phyloP scores from a whole-genome alignment of 1,140 invertebrate genomes.

The Daktulosphaira vitifoliae region DNA sequence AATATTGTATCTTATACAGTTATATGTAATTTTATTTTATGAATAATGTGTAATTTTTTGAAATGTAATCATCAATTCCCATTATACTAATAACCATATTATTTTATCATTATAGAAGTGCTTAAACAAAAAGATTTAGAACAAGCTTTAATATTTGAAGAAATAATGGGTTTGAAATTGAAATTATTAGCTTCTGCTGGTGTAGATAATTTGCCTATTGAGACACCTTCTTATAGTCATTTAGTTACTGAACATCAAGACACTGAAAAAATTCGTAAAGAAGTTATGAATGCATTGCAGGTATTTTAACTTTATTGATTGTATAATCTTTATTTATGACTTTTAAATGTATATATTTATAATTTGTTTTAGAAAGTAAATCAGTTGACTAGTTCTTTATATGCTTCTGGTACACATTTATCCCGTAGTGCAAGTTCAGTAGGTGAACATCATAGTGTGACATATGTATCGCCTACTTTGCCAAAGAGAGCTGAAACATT shows the following conservation, averaged over 20 bases:
- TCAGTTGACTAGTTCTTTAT: constrained; percentile 59
- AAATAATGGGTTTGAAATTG: constrained; percentile 75
- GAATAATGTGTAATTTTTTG: no score
- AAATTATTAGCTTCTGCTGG: constrained; percentile 60
- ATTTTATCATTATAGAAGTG: constrained; percentile 51
- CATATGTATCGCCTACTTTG: constrained; percentile 70
- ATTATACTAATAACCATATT: no score
- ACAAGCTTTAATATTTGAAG: constrained; percentile 73
- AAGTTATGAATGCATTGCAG: constrained; percentile 60
- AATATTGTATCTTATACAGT: no score
- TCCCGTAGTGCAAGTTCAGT: constrained; percentile 84
- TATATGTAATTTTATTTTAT: no score
- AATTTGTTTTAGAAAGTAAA: constrained; percentile 53
- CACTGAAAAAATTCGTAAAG: constrained; percentile 57
- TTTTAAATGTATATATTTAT: not conserved
- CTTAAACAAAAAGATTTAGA: constrained; percentile 78
- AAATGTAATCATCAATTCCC: no score
- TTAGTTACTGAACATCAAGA: constrained; percentile 53
- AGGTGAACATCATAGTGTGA: constrained; percentile 76
- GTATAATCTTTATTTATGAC: not conserved
- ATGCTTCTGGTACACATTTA: constrained; percentile 61
- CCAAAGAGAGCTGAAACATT: constrained; percentile 90
- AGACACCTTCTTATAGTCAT: constrained; percentile 50
- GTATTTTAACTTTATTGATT: constrained; percentile 40
- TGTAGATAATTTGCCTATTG: constrained; percentile 44